A percentile compares a stretch with the other conserved stretches of the same genome.
Evolutionary conservation across 2,113 vertebrate species (phyloP).

Genomic region (Nerophis ophidion): DNA sequence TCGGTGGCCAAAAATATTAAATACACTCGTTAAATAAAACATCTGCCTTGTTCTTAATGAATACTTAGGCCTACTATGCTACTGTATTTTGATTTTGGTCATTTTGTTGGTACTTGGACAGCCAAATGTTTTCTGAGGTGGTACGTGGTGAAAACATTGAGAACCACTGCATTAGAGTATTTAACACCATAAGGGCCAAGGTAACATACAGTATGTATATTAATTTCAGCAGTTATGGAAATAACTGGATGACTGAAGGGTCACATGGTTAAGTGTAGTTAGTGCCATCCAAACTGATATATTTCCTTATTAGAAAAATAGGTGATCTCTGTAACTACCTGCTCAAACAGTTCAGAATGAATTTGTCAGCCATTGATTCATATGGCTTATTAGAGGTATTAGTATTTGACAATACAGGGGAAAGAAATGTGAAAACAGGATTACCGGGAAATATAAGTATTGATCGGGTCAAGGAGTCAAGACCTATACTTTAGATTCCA

Average conservation of each 20-base stretch:
- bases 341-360: constrained; percentile 49
- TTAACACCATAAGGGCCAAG: background rate
- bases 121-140: too few relatives aligned
- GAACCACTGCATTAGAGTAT: too few relatives aligned
- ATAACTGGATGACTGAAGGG: constrained; percentile 13
- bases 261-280: constrained; percentile 18
- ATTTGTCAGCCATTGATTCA: constrained; percentile 68
- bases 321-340: constrained; percentile 48
- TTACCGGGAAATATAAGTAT: constrained; percentile 61
- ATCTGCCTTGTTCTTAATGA: too few relatives aligned
- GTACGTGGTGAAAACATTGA: too few relatives aligned
- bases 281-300: constrained; percentile 47
- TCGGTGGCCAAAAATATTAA: too few relatives aligned
- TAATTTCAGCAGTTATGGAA: constrained; percentile 9
- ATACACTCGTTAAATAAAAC: too few relatives aligned
- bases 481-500: constrained; percentile 52
- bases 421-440: constrained; percentile 51
- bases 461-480: constrained; percentile 45
- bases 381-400: constrained; percentile 65
- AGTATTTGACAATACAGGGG: constrained; percentile 52
- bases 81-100: too few relatives aligned
- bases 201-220: background rate
- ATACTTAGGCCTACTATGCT: too few relatives aligned
- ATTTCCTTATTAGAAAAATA: constrained; percentile 61
- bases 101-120: too few relatives aligned